Conservation (phyloP, 2,888 invertebrate species). For the Scaeva pyrastri region DNA sequence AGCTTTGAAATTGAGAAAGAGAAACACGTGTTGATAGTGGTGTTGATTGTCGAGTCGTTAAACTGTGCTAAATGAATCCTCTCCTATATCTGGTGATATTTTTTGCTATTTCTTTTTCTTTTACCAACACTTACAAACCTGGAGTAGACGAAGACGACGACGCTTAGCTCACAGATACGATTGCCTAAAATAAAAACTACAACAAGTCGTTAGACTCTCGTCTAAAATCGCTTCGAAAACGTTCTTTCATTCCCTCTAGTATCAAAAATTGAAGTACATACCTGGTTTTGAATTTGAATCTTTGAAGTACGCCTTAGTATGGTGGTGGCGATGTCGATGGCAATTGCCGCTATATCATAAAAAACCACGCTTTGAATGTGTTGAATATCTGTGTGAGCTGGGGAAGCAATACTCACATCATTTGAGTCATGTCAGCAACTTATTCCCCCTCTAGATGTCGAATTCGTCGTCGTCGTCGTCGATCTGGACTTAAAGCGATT, state of each 20-base stretch:
- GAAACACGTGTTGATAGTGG: slow-evolving; percentile 53
- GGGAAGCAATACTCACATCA: slow-evolving; percentile 48
- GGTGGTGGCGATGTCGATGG: too few relatives aligned
- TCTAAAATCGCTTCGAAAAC: slow-evolving; percentile 30
- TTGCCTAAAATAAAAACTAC: not conserved
- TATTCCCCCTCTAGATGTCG: too few relatives aligned
- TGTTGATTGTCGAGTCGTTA: not conserved
- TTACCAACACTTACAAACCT: not conserved
- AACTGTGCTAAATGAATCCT: slow-evolving; percentile 27
- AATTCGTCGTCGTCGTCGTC: not conserved
- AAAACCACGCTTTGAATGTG: not conserved
- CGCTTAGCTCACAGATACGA: slow-evolving; percentile 36
- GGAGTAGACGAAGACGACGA: not conserved
- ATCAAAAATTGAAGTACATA: slow-evolving; percentile 22
- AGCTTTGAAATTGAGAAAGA: slow-evolving; percentile 48
- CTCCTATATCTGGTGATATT: slow-evolving; percentile 11
- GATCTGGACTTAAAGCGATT: slow-evolving; percentile 57
- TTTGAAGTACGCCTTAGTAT: slow-evolving; percentile 28
- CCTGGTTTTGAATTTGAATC: slow-evolving; percentile 53
- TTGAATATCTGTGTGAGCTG: slow-evolving; percentile 54
- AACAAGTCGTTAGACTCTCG: slow-evolving; percentile 20
- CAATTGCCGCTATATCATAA: not conserved
- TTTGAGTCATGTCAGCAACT: slow-evolving; percentile 61
- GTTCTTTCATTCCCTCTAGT: slow-evolving; percentile 25
- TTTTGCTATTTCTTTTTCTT: not conserved